Conservation (phyloP, 1,140 invertebrate genomes). For the Macrobrachium rosenbergii region DNA sequence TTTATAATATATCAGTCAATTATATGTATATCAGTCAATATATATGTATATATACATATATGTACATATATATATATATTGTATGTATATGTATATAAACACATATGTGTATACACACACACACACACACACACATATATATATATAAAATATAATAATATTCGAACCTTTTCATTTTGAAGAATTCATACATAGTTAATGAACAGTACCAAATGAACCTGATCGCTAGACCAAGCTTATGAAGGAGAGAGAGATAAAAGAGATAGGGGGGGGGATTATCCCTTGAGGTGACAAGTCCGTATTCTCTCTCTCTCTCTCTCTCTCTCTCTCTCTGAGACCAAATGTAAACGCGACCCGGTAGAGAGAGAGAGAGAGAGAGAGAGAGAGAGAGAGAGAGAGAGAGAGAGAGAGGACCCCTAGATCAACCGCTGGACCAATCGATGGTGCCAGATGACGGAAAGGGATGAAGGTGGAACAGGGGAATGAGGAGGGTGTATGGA, state of each 20-base stretch:
- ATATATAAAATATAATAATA: background rate
- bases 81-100: background rate
- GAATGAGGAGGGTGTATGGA: background rate
- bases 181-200: background rate
- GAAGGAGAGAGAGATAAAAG: background rate
- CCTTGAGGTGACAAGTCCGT: background rate
- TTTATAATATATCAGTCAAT: no score
- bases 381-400: constrained; percentile 14
- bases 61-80: background rate
- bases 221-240: no score
- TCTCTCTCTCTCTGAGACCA: no score
- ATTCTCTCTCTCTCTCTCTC: background rate
- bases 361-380: background rate
- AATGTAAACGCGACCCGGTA: background rate
- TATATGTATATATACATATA: background rate
- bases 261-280: background rate
- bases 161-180: no score
- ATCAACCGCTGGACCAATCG: background rate
- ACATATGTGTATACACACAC: background rate
- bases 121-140: background rate
- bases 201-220: no score
- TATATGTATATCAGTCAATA: background rate
- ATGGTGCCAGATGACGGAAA: background rate
- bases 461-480: background rate
- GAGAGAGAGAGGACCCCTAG: constrained; percentile 1